Base-by-base conservation (phyloP, 2,888 invertebrate species). In the Malacosoma neustria region DNA sequence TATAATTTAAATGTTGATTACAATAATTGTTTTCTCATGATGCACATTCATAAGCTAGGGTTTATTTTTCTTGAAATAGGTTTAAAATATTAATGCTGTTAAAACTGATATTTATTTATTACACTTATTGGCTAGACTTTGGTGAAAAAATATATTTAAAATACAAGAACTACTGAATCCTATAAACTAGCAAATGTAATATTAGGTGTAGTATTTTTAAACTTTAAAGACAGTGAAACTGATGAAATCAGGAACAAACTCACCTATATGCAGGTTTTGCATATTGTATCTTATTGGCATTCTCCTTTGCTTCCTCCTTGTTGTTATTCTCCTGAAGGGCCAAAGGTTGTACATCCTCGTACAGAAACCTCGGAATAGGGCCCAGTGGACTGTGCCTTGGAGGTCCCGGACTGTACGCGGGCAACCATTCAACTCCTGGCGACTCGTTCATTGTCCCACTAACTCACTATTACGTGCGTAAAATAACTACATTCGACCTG, bases 241-340 rank as follows among this genome's bases (percentile, higher is more conserved):
- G n/a, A n/a, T n/a, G n/a, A n/a, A n/a, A n/a, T n/a, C 33, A 52
- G 52, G 55, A 56, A 64, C 61, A 66, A 63, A 46, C 41, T 53
- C 80, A 87, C 88, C 88, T 88, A 72, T 88, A 88, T 4, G 88
- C 87, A 45, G 88, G 88, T 58, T 88, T 88, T 3, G 87, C 86
- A 54, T 88, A 87, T 60, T 87, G 86, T 48, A 79, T 81, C 68
- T 80, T 81, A 52, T 79, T 84, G 36, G 72, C 58, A 46, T 76
- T 80, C 55, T 82, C 81, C 51, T 81, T 80, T 48, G 72, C 75
- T 37, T 79, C 82, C 49, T 81, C 80, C 64, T 81, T 82, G 61
- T 82, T 84, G 54, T 85, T 85, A 52, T 85, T 85, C 55, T 84
- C 81, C 57, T 73, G 68, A 39, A 79, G 61, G 22, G 71, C 65